These are phyloP conservation scores for Trachops cirrhosus DNA, from an alignment of 2,797 vertebrate species.

Conservation along the genomic window DNA sequence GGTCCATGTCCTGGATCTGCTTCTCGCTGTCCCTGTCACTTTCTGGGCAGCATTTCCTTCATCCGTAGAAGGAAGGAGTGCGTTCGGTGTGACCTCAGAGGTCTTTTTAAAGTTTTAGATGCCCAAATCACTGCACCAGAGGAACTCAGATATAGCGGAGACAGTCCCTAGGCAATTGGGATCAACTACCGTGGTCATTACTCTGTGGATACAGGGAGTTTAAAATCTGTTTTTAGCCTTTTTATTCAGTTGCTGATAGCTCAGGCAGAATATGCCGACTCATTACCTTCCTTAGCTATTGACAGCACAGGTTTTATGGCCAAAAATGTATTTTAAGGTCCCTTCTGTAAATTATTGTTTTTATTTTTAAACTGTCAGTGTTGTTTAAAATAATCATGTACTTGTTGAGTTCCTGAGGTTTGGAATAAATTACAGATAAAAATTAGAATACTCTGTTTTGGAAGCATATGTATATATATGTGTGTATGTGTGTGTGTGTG, in stretches of 20 bases:
- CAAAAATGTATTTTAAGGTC: not conserved
- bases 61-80: not conserved
- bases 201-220: not conserved
- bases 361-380: conserved; percentile 26
- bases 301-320: not conserved
- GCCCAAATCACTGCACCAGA: not conserved
- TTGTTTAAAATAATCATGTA: conserved; percentile 47
- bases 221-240: not conserved
- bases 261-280: not conserved
- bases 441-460: conserved; percentile 10
- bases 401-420: conserved; percentile 13
- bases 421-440: conserved; percentile 24
- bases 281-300: not conserved
- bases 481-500: too few species aligned
- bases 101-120: not conserved
- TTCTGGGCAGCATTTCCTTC: not conserved
- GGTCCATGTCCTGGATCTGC: not conserved
- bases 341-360: not conserved
- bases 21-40: not conserved
- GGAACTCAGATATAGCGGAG: not conserved
- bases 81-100: not conserved
- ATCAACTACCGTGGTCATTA: not conserved
- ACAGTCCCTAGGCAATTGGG: not conserved
- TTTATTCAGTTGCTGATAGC: not conserved
- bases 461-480: not conserved